phyloP scores from a whole-genome alignment of 2,113 vertebrate genomes.

The Chaetodon auriga region DNA sequence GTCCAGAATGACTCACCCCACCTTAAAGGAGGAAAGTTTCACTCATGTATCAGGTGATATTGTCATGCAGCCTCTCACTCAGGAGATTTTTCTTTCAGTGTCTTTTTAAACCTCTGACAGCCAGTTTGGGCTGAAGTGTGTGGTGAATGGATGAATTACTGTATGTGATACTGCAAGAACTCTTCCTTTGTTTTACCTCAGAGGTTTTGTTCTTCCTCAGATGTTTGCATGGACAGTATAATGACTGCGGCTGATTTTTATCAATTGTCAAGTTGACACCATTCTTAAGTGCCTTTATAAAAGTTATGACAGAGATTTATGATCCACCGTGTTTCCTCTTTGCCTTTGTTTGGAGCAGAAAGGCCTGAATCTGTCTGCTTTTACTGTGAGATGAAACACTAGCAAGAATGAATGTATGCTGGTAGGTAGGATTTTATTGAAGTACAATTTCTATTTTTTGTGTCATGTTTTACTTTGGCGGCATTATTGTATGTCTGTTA shows the following conservation, averaged over 20 bases:
- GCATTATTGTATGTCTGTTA: not conserved
- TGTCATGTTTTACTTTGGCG: not conserved
- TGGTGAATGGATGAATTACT: not conserved
- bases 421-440: not conserved
- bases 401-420: constrained; percentile 31
- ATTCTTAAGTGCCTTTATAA: constrained; percentile 18
- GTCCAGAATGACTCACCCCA: no score
- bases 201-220: not conserved
- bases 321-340: not conserved
- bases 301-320: not conserved
- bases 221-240: not conserved
- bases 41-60: not conserved
- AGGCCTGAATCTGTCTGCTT: constrained; percentile 8
- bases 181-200: not conserved
- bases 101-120: constrained; percentile 6
- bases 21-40: not conserved
- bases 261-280: constrained; percentile 10
- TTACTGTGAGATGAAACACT: not conserved
- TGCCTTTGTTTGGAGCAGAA: not conserved
- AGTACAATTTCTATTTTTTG: constrained; percentile 1
- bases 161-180: not conserved
- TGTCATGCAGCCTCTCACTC: constrained; percentile 39
- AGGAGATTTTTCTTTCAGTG: constrained; percentile 32
- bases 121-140: constrained; percentile 22
- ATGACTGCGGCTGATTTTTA: constrained; percentile 10